Conservation (phyloP, 2,797 vertebrate species). For the Galago senegalensis region DNA sequence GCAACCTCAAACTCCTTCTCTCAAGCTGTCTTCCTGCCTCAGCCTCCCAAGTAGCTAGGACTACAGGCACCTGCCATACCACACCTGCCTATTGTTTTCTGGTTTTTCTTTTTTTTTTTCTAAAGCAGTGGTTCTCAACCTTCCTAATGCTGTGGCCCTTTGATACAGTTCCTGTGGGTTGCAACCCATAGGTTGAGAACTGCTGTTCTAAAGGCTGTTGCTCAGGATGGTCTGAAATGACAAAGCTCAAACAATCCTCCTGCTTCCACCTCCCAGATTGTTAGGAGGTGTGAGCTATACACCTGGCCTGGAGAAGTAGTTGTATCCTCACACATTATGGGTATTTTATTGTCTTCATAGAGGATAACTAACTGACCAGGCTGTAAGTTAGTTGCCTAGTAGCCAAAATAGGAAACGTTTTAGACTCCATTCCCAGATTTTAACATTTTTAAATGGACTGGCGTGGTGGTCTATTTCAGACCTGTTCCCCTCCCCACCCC, state of each 20-base stretch:
- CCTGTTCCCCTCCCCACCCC: background rate
- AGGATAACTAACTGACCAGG: constrained; percentile 13
- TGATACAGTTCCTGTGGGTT: too few species aligned
- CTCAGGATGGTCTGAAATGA: background rate
- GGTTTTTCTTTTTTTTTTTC: background rate
- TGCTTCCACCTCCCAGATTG: background rate
- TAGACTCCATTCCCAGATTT: constrained; percentile 36
- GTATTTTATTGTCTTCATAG: constrained; percentile 34
- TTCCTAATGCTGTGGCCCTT: too few species aligned
- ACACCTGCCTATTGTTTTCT: background rate
- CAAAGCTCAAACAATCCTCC: background rate
- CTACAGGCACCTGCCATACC: background rate
- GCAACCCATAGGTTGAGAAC: too few species aligned
- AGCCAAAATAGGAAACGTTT: constrained; percentile 59
- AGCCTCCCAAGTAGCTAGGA: background rate
- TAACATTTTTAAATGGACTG: constrained; percentile 60
- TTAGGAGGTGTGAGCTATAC: background rate
- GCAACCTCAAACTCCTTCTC: background rate
- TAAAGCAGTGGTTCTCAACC: background rate
- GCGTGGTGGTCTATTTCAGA: constrained; percentile 42
- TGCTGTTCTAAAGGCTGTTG: background rate
- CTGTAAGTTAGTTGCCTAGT: constrained; percentile 50
- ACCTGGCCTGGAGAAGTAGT: background rate
- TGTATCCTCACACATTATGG: background rate
- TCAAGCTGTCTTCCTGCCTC: background rate